Evolutionary conservation across 2,888 invertebrate species (phyloP), one percentile per base, ranked within the genome.

Genomic region (Notodonta ziczac): DNA sequence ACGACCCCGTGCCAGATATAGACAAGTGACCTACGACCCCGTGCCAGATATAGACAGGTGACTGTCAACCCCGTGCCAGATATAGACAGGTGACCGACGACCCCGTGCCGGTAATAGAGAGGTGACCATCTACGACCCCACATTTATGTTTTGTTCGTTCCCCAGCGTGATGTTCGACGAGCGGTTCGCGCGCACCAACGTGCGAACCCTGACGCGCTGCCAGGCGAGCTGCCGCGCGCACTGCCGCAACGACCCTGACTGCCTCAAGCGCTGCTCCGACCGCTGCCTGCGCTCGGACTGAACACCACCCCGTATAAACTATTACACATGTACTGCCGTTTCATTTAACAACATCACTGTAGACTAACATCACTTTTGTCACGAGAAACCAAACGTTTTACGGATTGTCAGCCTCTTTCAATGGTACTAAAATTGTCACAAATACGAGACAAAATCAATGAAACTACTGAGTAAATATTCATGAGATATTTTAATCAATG

Each of bases 81-180:
- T 7, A 9, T 4, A 42, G 42, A 42, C 42, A 42, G 42, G 42
- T 42, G 42, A 42, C 42, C 10, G 42, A 42, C 42, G 10, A 42
- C 42, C 42, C 9, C 10, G 10, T 42, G 42, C 8, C 24, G 9
- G 8, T 40, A 1, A 40, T 40, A 40, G 40, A 40, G 8, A 6
- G 40, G 7, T 40, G 40, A 40, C 40, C 24, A 2, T 35, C 7
- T 3, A 35, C 7, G 35, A 35, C 35, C 35, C 35, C 7, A 2
- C 24, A 24, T 35, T 35, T 3, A 35, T 6, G 2, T 7, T 35
- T 24, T 24, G 24, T 24, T 13, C 57, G 58, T 40, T 32, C 61
- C 57, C 0, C 83, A 93, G 93, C 59, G 63, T 92, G 35, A 93
- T 93, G 93, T 93, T 93, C 69, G 93, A 92, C 69, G 93, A 93